phyloP scores from a whole-genome alignment of 1,140 invertebrate species.

The Ridgeia piscesae region DNA sequence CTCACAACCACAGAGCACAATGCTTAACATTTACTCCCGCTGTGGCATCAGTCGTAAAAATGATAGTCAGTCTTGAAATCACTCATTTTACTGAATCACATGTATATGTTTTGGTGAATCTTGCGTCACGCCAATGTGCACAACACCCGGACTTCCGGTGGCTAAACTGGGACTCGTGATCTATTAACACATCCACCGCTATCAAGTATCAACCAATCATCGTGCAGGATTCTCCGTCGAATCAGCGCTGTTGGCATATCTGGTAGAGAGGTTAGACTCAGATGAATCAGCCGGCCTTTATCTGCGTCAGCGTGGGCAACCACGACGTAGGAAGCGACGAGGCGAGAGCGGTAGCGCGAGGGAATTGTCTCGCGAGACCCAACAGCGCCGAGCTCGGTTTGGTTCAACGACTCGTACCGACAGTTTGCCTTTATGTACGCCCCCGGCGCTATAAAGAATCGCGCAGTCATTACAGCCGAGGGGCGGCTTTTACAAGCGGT shows the following conservation, averaged over 20 bases:
- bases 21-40: too few species aligned
- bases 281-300: neutral
- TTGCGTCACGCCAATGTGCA: neutral
- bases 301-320: neutral
- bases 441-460: neutral
- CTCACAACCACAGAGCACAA: too few species aligned
- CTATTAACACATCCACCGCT: neutral
- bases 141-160: neutral
- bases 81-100: neutral
- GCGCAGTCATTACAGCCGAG: neutral
- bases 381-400: neutral
- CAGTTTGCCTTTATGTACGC: neutral
- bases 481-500: neutral
- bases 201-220: neutral
- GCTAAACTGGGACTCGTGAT: neutral
- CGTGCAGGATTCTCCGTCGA: neutral
- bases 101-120: neutral
- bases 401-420: neutral
- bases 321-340: neutral
- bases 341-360: neutral
- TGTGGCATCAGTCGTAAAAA: neutral
- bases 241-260: neutral
- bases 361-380: neutral
- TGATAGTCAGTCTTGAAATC: neutral
- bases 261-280: neutral